These are phyloP conservation scores for Spinus olivaceus DNA, from an alignment of 2,797 vertebrate genomes.

Conservation along the genomic window DNA sequence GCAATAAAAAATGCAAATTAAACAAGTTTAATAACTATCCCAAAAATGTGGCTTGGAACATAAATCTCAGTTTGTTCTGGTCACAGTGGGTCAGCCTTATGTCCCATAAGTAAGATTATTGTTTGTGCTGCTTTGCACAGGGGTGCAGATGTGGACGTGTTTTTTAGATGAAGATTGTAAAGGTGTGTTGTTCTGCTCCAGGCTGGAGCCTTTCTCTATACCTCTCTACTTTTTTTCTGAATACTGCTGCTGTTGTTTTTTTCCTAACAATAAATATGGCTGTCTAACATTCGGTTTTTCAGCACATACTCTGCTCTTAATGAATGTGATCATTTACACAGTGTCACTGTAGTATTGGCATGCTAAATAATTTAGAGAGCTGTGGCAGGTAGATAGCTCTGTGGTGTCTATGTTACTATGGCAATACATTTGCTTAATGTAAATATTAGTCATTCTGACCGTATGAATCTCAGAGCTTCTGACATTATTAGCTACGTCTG, in stretches of 20 bases:
- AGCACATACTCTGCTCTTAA: conserved; percentile 48
- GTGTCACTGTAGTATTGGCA: conserved; percentile 64
- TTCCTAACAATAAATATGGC: conserved; percentile 39
- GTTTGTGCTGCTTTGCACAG: background rate
- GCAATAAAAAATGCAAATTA: background rate
- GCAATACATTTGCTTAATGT: conserved; percentile 74
- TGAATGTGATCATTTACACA: conserved; percentile 70
- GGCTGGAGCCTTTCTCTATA: background rate
- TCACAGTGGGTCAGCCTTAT: background rate
- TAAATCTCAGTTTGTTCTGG: background rate
- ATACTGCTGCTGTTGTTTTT: background rate
- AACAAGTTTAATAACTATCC: background rate
- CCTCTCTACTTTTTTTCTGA: background rate
- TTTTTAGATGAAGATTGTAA: background rate
- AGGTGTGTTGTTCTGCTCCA: background rate
- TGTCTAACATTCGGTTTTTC: conserved; percentile 57
- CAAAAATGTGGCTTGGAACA: background rate
- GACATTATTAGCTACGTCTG: conserved; percentile 55
- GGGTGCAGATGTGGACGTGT: background rate
- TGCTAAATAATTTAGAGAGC: conserved; percentile 75
- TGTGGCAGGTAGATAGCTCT: conserved; percentile 69
- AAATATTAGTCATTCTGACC: conserved; percentile 69
- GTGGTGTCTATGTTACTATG: conserved; percentile 72
- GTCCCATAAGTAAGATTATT: background rate
- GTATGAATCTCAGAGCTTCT: conserved; percentile 38